Percentiles rank a stretch among this genome's conserved stretches.
Evolutionary conservation across 30 jellyfish, hydroid and myxozoan genomes (phyloP).

Genomic region (Sanderia malayensis): DNA sequence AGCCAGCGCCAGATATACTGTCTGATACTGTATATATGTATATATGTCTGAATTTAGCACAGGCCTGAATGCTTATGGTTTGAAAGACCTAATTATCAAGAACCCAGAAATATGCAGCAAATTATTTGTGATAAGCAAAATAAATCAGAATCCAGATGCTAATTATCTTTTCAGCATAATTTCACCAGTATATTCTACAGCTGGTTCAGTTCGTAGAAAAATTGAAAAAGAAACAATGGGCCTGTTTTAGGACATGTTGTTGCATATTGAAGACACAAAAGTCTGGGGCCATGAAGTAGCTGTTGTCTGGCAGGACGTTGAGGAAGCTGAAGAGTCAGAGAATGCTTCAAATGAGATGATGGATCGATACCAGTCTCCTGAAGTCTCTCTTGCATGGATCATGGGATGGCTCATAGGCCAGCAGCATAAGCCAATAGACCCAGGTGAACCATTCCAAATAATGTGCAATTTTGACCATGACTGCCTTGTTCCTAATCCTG

Average conservation of each 20-base stretch:
- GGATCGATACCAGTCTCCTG: conserved; percentile 34
- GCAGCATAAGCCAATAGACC: conserved; percentile 24
- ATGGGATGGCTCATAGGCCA: conserved; percentile 49
- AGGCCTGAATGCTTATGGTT: too few relatives aligned
- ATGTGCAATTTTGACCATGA: conserved; percentile 12
- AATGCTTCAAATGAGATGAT: conserved; percentile 9
- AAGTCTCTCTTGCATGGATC: conserved; percentile 19
- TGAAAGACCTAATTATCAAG: too few relatives aligned
- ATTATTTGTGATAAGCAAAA: too few relatives aligned
- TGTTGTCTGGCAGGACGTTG: conserved; percentile 29
- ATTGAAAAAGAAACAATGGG: conserved; percentile 28
- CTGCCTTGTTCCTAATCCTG: conserved; percentile 10
- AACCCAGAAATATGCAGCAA: too few relatives aligned
- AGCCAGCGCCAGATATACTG: too few relatives aligned
- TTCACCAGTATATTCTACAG: conserved; percentile 17
- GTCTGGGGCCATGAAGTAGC: conserved; percentile 32
- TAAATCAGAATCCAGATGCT: background rate
- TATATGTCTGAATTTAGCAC: too few relatives aligned
- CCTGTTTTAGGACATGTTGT: conserved; percentile 27
- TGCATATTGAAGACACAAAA: too few relatives aligned
- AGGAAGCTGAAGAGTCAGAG: conserved; percentile 21
- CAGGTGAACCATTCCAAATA: background rate
- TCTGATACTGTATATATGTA: too few relatives aligned
- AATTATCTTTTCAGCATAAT: background rate
- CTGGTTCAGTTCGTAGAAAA: conserved; percentile 27